phyloP scores from a whole-genome alignment of 2,113 vertebrate genomes.

The Oceanites oceanicus region DNA sequence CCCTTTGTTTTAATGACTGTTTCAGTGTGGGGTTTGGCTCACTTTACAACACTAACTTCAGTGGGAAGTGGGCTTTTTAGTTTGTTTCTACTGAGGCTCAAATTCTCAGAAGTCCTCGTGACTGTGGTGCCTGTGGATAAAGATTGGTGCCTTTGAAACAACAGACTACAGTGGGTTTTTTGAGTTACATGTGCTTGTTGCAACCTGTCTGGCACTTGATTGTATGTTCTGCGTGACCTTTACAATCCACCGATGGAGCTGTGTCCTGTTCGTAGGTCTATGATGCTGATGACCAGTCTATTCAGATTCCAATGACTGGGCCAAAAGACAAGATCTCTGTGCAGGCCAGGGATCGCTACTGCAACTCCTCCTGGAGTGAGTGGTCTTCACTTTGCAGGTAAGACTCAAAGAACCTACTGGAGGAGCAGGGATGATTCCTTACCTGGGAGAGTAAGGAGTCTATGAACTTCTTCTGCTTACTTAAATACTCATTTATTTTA shows the following conservation, averaged over 20 bases:
- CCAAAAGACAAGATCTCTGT: conserved; percentile 14
- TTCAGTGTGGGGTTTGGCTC: background rate
- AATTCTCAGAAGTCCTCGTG: background rate
- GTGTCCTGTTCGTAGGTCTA: background rate
- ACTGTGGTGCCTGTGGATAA: background rate
- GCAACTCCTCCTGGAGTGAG: conserved; percentile 66
- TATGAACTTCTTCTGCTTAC: background rate
- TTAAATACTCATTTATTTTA: background rate
- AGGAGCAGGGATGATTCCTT: background rate
- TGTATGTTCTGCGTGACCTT: too few species aligned
- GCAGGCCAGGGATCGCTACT: conserved; percentile 68
- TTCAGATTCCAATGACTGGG: background rate
- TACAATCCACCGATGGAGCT: background rate
- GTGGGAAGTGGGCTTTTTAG: background rate
- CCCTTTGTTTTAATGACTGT: background rate
- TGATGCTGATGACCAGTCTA: background rate
- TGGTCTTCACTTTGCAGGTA: conserved; percentile 61
- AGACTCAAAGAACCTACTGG: background rate
- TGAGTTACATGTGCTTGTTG: background rate
- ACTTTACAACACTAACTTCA: background rate
- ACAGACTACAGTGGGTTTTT: background rate
- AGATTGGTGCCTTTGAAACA: background rate
- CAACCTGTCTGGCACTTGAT: accelerated
- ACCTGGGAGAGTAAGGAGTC: background rate
- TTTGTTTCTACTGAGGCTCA: background rate